Evolutionary conservation across 2,888 invertebrate species (phyloP), one percentile per base, ranked within the genome.

Genomic region (Rambutsinella grinnellia): DNA sequence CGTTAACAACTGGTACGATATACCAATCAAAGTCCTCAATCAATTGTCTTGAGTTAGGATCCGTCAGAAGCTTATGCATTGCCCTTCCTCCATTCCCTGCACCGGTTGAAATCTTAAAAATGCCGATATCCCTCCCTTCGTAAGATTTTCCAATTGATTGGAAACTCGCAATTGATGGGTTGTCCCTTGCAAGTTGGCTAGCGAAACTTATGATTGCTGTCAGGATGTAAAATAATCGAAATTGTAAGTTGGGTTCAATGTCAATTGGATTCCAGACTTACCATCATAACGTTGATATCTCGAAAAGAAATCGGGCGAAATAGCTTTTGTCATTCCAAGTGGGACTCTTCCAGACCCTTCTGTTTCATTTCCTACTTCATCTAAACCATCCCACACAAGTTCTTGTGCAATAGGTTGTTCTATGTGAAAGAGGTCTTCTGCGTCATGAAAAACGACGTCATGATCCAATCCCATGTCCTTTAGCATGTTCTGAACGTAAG

Each of bases 1-100:
- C 71, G 24, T 79, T 79, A 2, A 76, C 27, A 3, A 79, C 79
- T 5, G 75, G 75, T 5, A 75, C 68, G 2, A 68, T 67, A 58
- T 74, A 61, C 85, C 92, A 93, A 85, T 96, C 91, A 24, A 88
- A 86, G 49, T 85, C 84, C 62, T 87, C 85, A 24, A 88, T 81
- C 27, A 88, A 80, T 27, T 89, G 89, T 46, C 63, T 76, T 2
- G 62, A 60, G 3, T 47, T 72, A 15, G 69, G 70, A 24, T 74
- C 76, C n/a, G 49, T 89, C 89, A 0, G 89, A 88, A 68, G 90
- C 89, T 17, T 85, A 82, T 21, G 85, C 24, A 92, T 89, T 27
- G 93, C 86, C 67, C 92, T 90, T 79, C 90, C 90, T 54, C n/a
- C n/a, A n/a, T n/a, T n/a, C n/a, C 51, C 56, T 8, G 75, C 81